Conservation (phyloP, 2,113 vertebrate species). For the Anoplopoma fimbria region DNA sequence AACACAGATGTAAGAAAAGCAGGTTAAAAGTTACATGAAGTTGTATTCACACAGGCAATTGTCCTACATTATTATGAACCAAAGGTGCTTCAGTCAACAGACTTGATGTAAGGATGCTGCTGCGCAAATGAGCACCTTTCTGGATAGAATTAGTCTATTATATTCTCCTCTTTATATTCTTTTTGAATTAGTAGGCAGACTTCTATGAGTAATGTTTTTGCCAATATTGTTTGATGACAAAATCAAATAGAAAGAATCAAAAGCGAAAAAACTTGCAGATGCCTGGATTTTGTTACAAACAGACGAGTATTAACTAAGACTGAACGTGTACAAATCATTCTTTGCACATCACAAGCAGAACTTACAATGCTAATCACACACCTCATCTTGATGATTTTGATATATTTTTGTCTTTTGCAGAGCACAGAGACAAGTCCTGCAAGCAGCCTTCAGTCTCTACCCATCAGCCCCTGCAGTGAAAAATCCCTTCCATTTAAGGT, state of each 20-base stretch:
- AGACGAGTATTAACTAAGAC: neutral
- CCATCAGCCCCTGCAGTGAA: slow-evolving; percentile 94
- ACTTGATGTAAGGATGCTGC: neutral
- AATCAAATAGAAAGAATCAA: neutral
- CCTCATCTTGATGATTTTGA: slow-evolving; percentile 15
- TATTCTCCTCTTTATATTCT: neutral
- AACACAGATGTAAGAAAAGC: slow-evolving; percentile 37
- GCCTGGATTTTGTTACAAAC: neutral
- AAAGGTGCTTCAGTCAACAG: slow-evolving; percentile 10
- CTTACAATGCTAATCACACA: neutral
- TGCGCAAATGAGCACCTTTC: neutral
- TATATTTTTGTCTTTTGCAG: slow-evolving; percentile 80
- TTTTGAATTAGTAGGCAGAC: neutral
- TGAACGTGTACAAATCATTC: neutral
- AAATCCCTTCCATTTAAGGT: slow-evolving; percentile 93
- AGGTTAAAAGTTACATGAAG: neutral
- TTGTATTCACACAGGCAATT: neutral
- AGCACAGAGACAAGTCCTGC: slow-evolving; percentile 94
- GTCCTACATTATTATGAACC: slow-evolving; percentile 1
- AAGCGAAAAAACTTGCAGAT: slow-evolving; percentile 5
- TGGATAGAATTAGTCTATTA: neutral
- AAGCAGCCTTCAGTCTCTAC: slow-evolving; percentile 93
- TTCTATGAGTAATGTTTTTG: neutral
- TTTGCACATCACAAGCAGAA: neutral
- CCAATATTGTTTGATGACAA: slow-evolving; percentile 4